Evolutionary conservation across 2,113 vertebrate genomes (phyloP).

Genomic region (Greenwoodochromis staneri): DNA sequence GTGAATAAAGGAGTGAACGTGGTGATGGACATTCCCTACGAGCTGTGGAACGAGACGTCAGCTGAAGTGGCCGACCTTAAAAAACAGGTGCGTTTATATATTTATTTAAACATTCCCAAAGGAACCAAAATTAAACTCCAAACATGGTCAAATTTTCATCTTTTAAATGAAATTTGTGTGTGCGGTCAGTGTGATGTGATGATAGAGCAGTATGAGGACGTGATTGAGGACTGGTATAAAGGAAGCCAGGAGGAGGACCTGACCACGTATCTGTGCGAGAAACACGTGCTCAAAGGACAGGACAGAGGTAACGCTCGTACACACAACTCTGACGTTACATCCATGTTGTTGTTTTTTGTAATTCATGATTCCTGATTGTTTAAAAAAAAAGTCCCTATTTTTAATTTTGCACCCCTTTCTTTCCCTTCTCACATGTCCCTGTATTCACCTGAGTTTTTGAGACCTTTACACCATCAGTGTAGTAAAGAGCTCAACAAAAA

Average conservation of each 20-base stretch:
- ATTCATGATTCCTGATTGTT: background rate
- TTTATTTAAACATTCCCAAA: background rate
- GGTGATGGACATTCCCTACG: slow-evolving; percentile 98
- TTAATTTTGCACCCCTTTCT: background rate
- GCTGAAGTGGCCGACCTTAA: slow-evolving; percentile 96
- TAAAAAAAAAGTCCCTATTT: background rate
- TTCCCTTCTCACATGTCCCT: background rate
- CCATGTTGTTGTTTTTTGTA: background rate
- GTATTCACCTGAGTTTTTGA: background rate
- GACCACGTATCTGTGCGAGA: slow-evolving; percentile 85
- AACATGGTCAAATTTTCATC: background rate
- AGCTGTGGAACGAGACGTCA: slow-evolving; percentile 97
- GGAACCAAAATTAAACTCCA: background rate
- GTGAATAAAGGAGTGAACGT: slow-evolving; percentile 97
- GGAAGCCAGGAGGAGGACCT: slow-evolving; percentile 89
- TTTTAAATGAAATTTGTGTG: background rate
- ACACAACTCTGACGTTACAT: background rate
- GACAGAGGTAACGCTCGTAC: slow-evolving; percentile 74
- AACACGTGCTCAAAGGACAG: slow-evolving; percentile 88
- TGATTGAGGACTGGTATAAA: slow-evolving; percentile 96
- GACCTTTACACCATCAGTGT: background rate
- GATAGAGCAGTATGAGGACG: slow-evolving; percentile 91
- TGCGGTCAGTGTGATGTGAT: slow-evolving; percentile 83
- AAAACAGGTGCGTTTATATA: slow-evolving; percentile 80
- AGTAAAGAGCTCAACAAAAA: background rate